phyloP scores from a whole-genome alignment of 92 coral and sea anemone species.

The Palythoa grandis region DNA sequence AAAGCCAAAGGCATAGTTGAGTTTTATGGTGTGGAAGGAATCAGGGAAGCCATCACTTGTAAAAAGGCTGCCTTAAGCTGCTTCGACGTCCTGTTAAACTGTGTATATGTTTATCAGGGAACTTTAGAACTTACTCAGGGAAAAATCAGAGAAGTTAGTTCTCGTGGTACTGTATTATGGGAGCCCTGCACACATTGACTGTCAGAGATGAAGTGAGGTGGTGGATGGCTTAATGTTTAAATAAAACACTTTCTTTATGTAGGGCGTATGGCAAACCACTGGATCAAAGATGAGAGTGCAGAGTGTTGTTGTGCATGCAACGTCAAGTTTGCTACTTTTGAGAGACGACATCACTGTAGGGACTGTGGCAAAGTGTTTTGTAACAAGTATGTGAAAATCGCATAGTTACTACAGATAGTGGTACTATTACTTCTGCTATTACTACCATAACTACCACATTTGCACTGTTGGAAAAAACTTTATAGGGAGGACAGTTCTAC shows the following conservation, averaged over 20 bases:
- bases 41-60: too few species aligned
- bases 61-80: too few species aligned
- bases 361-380: constrained; percentile 96
- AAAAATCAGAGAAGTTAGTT: background rate
- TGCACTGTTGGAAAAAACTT: too few species aligned
- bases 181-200: too few species aligned
- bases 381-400: constrained; percentile 67
- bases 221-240: background rate
- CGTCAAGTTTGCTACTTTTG: constrained; percentile 73
- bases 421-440: background rate
- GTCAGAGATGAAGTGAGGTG: too few species aligned
- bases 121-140: background rate
- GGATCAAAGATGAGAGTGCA: constrained; percentile 96
- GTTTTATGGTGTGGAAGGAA: too few species aligned
- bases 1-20: too few species aligned
- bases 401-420: background rate
- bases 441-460: background rate
- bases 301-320: constrained; percentile 78
- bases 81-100: too few species aligned
- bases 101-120: too few species aligned
- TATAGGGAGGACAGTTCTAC: too few species aligned
- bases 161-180: too few species aligned
- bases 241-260: background rate
- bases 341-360: constrained; percentile 93
- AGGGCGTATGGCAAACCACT: constrained; percentile 99